Conservation (phyloP, 2,888 invertebrate species). For the Zaprionus lineosus region DNA sequence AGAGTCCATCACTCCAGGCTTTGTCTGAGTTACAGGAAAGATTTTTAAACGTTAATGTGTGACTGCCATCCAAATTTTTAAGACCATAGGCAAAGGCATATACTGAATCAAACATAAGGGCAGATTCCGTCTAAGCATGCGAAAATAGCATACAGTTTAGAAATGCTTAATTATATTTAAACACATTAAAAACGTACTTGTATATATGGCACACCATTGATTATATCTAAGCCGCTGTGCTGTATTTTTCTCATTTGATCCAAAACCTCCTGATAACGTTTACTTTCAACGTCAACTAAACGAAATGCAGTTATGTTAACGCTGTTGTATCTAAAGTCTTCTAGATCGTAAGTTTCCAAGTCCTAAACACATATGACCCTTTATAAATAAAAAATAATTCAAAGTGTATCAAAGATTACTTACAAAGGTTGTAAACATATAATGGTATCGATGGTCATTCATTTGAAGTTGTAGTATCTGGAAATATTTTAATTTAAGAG, state of each 20-base stretch:
- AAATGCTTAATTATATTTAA: too few species aligned
- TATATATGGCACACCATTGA: slow-evolving; percentile 87
- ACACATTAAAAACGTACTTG: slow-evolving; percentile 86
- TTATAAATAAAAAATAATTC: neutral
- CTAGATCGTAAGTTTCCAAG: slow-evolving; percentile 92
- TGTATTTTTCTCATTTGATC: slow-evolving; percentile 95
- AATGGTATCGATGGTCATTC: slow-evolving; percentile 97
- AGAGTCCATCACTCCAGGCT: slow-evolving; percentile 91
- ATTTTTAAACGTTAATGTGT: slow-evolving; percentile 88
- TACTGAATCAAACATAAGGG: slow-evolving; percentile 93
- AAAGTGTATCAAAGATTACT: slow-evolving; percentile 84
- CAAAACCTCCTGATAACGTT: slow-evolving; percentile 88
- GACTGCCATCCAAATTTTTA: slow-evolving; percentile 88
- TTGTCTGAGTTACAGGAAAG: slow-evolving; percentile 91
- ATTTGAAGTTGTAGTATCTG: slow-evolving; percentile 97
- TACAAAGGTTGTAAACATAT: slow-evolving; percentile 97
- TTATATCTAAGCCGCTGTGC: slow-evolving; percentile 89
- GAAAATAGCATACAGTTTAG: neutral
- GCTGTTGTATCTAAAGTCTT: slow-evolving; percentile 96
- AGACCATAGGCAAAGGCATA: slow-evolving; percentile 91
- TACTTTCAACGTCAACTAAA: slow-evolving; percentile 91
- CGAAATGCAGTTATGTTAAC: slow-evolving; percentile 98
- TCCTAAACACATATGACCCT: slow-evolving; percentile 85
- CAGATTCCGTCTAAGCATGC: slow-evolving; percentile 89
- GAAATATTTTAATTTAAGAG: slow-evolving; percentile 7